phyloP scores from a whole-genome alignment of 2,113 vertebrate species.

The Paradoxurus hermaphroditus region DNA sequence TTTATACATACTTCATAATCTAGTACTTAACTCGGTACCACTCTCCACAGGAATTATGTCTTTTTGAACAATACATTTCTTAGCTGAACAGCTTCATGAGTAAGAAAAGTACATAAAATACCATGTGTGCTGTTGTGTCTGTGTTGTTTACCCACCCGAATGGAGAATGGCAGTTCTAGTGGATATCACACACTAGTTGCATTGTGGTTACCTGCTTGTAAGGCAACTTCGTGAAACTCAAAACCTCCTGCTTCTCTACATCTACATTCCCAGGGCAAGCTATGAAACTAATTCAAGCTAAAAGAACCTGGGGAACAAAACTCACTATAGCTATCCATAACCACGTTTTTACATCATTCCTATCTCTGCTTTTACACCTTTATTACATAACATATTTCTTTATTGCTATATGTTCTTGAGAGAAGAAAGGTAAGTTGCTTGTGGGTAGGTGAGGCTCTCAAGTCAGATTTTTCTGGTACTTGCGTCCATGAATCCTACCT shows the following conservation, averaged over 20 bases:
- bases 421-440: not conserved
- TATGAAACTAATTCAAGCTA: constrained; percentile 7
- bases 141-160: not conserved
- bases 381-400: not conserved
- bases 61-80: not conserved
- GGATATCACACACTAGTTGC: not conserved
- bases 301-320: not conserved
- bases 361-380: not conserved
- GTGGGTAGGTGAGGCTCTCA: not conserved
- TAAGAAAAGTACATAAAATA: not conserved
- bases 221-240: not conserved
- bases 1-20: not conserved
- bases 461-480: not conserved
- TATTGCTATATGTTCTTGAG: not conserved
- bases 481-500: not conserved
- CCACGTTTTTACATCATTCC: not conserved
- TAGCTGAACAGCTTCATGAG: not conserved
- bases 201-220: not conserved
- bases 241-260: not conserved
- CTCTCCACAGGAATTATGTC: not conserved
- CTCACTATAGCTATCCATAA: not conserved
- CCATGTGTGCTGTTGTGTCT: not conserved
- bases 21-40: not conserved
- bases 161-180: not conserved
- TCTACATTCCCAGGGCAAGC: not conserved